A percentile compares a stretch with the other conserved stretches of the same genome.
Evolutionary conservation across 2,113 vertebrate species (phyloP).

Genomic region (Corvus cornix): DNA sequence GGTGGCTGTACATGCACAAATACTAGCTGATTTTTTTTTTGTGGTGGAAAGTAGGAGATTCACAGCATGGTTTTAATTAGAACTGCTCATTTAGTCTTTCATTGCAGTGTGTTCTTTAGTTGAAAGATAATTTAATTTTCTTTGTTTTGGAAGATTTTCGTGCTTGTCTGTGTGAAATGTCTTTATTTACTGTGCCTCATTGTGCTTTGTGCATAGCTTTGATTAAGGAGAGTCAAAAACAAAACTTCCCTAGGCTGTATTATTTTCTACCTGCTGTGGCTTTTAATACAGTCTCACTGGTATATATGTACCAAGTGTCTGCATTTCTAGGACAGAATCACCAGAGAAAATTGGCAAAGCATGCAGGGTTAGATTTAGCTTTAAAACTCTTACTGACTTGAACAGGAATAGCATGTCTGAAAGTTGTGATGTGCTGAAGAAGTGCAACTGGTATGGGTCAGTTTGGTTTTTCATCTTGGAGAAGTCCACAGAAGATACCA

Average conservation of each 20-base stretch:
- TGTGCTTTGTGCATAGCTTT: conserved; percentile 11
- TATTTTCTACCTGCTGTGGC: conserved; percentile 50
- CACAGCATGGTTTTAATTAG: conserved; percentile 62
- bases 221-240: not conserved
- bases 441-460: not conserved
- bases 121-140: conserved; percentile 48
- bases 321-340: not conserved
- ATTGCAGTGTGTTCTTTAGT: conserved; percentile 16
- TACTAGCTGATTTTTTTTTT: not conserved
- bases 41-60: conserved; percentile 17
- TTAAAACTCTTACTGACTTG: not conserved
- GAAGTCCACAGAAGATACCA: not conserved
- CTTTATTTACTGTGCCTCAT: conserved; percentile 37
- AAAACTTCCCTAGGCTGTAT: not conserved
- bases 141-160: conserved; percentile 32
- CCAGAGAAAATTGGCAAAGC: not conserved
- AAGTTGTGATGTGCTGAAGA: not conserved
- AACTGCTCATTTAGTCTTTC: conserved; percentile 41
- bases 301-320: not conserved
- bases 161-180: conserved; percentile 33
- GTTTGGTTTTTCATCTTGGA: not conserved
- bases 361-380: not conserved
- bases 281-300: conserved; percentile 16
- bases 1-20: not conserved
- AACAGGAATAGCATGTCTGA: not conserved